Percentiles rank a stretch among this genome's conserved stretches.
Conservation (phyloP, 2,888 invertebrate genomes). For the Urechis unicinctus region DNA sequence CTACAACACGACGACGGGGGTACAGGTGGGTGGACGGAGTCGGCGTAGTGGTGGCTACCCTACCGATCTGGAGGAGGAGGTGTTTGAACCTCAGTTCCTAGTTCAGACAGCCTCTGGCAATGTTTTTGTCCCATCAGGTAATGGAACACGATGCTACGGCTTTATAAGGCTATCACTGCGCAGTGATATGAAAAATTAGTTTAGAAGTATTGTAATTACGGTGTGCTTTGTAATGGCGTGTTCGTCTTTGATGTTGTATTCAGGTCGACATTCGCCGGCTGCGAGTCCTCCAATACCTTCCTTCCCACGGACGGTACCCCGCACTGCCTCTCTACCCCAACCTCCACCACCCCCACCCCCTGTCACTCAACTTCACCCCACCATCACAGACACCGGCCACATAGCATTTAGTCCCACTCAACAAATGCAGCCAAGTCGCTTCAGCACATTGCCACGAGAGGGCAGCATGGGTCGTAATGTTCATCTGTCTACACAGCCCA, state of each 20-base stretch:
- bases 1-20: background rate
- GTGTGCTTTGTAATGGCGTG: no score
- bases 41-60: constrained; percentile 25
- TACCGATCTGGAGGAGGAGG: constrained; percentile 36
- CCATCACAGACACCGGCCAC: background rate
- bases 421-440: no score
- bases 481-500: no score
- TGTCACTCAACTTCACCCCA: background rate
- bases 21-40: constrained; percentile 1
- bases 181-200: no score
- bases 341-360: constrained; percentile 6
- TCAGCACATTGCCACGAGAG: no score
- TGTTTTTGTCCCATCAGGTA: constrained; percentile 28
- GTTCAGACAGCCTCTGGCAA: constrained; percentile 38
- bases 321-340: constrained; percentile 17
- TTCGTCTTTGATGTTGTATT: background rate
- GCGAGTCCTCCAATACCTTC: constrained; percentile 8
- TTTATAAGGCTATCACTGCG: no score
- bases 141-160: no score
- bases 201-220: no score
- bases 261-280: background rate
- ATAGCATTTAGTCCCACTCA: background rate
- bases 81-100: constrained; percentile 40
- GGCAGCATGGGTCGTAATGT: no score
- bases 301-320: constrained; percentile 24